A percentile compares a stretch with the other conserved stretches of the same genome.
Conservation (phyloP, 2,888 invertebrate genomes). For the Apomyelois bistriatella region DNA sequence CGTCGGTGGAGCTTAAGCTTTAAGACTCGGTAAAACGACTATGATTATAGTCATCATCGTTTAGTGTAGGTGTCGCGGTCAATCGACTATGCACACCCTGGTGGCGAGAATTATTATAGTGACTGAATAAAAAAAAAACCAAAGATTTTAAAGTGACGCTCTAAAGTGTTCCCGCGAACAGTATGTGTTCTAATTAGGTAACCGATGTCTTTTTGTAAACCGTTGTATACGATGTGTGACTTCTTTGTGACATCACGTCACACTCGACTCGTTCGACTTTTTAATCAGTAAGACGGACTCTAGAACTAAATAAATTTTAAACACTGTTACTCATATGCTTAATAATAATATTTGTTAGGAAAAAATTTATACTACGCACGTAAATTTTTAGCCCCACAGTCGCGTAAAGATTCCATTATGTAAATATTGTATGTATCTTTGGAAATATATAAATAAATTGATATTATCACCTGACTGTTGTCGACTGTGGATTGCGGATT, state of each 20-base stretch:
- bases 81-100: too few relatives aligned
- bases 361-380: slow-evolving; percentile 65
- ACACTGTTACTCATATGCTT: slow-evolving; percentile 78
- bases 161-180: neutral
- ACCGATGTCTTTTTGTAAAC: slow-evolving; percentile 71
- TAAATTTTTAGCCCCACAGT: slow-evolving; percentile 62
- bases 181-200: slow-evolving; percentile 62
- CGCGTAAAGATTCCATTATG: slow-evolving; percentile 42
- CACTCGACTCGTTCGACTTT: slow-evolving; percentile 57
- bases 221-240: slow-evolving; percentile 78
- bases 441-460: slow-evolving; percentile 45
- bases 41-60: too few relatives aligned
- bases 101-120: too few relatives aligned
- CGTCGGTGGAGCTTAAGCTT: slow-evolving; percentile 71
- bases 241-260: slow-evolving; percentile 65
- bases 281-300: slow-evolving; percentile 63
- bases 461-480: slow-evolving; percentile 28
- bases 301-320: slow-evolving; percentile 72
- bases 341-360: slow-evolving; percentile 70
- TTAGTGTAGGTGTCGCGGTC: too few relatives aligned
- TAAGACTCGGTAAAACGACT: slow-evolving; percentile 32
- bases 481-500: slow-evolving; percentile 17
- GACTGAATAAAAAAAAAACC: slow-evolving; percentile 27
- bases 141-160: slow-evolving; percentile 24
- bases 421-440: slow-evolving; percentile 58